Evolutionary conservation across 53 echinoderm and acorn worm species (phyloP), one percentile per base, ranked within the genome.

Genomic region (Paracentrotus lividus): DNA sequence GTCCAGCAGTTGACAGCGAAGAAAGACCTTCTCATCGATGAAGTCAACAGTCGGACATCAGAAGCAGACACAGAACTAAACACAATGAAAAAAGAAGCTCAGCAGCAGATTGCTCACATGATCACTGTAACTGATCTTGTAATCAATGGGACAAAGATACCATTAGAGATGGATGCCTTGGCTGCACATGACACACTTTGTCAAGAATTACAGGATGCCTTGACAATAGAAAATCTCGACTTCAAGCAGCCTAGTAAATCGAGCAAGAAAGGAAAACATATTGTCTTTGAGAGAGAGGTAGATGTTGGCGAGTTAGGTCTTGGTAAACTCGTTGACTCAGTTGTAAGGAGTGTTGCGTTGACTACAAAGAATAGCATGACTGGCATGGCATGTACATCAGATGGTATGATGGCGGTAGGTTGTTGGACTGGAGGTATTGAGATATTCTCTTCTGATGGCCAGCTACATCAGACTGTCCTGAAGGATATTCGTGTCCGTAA

Each of bases 341-440:
- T 23, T 64, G 64, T 14, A 27, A 23, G 26, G 64, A 27, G 26
- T 14, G 15, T 64, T 14, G 77, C 36, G 8, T 42, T 77, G 42
- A 0, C 38, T 16, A 77, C 18, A 4, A 77, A 36, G 38, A 21
- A 77, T 42, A 34, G 3, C 77, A 51, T 85, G 85, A 85, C 49
- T 44, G 85, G 7, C 49, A 85, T 85, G 47, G 85, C 42, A 14
- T 3, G 42, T 44, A 85, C 49, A 27, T 52, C 85, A n/a, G 49
- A 85, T 27, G 85, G 85, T 13, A 44, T 6, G 45, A 20, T 85
- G 51, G 85, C 85, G 15, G 43, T 85, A 9, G 85, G 85, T 10
- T 85, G n/a, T 27, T 1, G 2, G 4, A 1, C 2, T 8, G 85
- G 85, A 7, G 85, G 85, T 1, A 40, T 85, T 5, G 24, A 85